Conservation (phyloP, 1,140 invertebrate species). For the Leptopilina clavipes region DNA sequence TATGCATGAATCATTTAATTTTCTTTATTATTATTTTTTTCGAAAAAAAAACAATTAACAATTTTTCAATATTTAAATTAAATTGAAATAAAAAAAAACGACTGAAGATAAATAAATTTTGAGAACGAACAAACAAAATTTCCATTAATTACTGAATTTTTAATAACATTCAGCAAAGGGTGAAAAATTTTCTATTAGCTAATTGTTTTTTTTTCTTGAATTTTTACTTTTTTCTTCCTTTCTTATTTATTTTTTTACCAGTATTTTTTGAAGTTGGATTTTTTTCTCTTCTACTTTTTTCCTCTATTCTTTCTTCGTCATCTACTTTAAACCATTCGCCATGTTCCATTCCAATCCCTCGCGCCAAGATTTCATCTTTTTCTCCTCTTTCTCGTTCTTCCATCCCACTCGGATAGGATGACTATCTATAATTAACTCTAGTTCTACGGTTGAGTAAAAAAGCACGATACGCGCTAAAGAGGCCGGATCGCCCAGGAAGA, state of each 20-base stretch:
- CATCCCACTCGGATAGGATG: slow-evolving; percentile 47
- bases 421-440: slow-evolving; percentile 57
- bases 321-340: not conserved
- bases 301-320: slow-evolving; percentile 9
- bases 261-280: not conserved
- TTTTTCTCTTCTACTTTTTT: not conserved
- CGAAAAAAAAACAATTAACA: too few relatives aligned
- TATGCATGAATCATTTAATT: too few relatives aligned
- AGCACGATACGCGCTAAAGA: slow-evolving; percentile 54
- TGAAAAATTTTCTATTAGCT: too few relatives aligned
- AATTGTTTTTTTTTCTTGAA: too few relatives aligned
- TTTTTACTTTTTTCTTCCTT: too few relatives aligned
- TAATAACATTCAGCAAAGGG: too few relatives aligned
- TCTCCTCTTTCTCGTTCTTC: slow-evolving; percentile 44
- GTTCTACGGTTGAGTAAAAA: slow-evolving; percentile 56
- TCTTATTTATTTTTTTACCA: not conserved
- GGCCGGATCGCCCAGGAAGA: slow-evolving; percentile 38
- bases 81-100: too few relatives aligned
- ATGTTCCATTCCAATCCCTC: slow-evolving; percentile 36
- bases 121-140: too few relatives aligned
- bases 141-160: too few relatives aligned
- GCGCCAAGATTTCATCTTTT: slow-evolving; percentile 49
- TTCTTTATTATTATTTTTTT: too few relatives aligned
- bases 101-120: too few relatives aligned
- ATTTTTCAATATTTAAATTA: too few relatives aligned